A percentile compares a stretch with the other conserved stretches of the same genome.
Evolutionary conservation across 2,888 invertebrate genomes (phyloP).

Genomic region (Belgica antarctica): DNA sequence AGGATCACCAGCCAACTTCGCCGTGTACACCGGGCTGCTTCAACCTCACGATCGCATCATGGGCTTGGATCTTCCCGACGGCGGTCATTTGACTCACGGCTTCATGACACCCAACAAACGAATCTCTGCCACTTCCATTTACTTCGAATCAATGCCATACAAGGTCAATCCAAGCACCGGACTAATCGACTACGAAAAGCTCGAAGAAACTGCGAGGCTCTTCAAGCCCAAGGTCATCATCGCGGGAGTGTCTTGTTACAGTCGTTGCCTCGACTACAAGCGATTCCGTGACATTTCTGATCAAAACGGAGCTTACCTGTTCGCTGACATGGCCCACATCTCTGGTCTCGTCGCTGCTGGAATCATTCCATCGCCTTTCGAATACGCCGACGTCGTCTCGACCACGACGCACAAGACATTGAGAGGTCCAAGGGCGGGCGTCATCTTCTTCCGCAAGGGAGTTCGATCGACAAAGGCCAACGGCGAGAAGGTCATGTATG

Average conservation of each 20-base stretch:
- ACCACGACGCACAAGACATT: conserved; percentile 96
- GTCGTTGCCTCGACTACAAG: conserved; percentile 87
- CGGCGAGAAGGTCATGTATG: conserved; percentile 82
- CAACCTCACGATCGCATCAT: conserved; percentile 92
- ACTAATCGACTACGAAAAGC: conserved; percentile 86
- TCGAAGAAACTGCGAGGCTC: conserved; percentile 75
- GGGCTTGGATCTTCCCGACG: conserved; percentile 94
- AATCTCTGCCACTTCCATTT: conserved; percentile 95
- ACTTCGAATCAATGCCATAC: conserved; percentile 98
- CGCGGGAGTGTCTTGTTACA: conserved; percentile 92
- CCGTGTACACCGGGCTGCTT: conserved; percentile 82
- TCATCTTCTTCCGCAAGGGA: conserved; percentile 92
- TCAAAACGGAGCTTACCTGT: conserved; percentile 78
- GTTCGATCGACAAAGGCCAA: conserved; percentile 73
- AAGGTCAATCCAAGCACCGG: conserved; percentile 82
- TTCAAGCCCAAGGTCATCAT: conserved; percentile 92
- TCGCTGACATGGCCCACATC: conserved; percentile 96
- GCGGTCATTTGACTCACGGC: conserved; percentile 91
- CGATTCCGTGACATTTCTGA: conserved; percentile 81
- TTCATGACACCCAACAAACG: conserved; percentile 88
- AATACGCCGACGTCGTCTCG: conserved; percentile 86
- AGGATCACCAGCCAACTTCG: conserved; percentile 93
- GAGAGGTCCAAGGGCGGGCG: conserved; percentile 80
- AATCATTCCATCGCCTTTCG: conserved; percentile 85
- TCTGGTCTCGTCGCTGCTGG: conserved; percentile 89